Evolutionary conservation across 2,888 invertebrate species (phyloP), one percentile per base, ranked within the genome.

Genomic region (Cotesia congregata): DNA sequence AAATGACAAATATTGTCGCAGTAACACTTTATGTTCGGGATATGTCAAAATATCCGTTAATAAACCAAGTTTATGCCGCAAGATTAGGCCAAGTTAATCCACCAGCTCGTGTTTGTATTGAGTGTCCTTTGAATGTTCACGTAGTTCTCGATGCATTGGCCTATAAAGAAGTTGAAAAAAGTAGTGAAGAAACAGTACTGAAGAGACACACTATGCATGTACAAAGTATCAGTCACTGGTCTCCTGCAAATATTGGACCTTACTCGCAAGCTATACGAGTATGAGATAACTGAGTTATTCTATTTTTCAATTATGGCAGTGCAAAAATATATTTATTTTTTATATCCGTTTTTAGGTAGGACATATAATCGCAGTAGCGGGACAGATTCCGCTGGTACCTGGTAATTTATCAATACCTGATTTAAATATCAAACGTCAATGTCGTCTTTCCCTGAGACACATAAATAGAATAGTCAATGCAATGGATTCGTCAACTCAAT

Each of bases 191-290:
- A 74, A 84, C 86, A 82, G 80, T 85, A 77, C 84, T 86, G 67
- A 86, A 87, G 83, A 92, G 95, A 78, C 92, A 94, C 80, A 96
- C 95, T 6, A 95, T 98, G 95, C 98, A 98, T 88, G 97, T 98
- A 62, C 98, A 98, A 90, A 95, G 97, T 79, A 94, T 98, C 84
- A 98, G 97, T 40, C 97, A 98, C 89, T 98, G 98, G 98, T 97
- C 98, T n/a, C 98, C 98, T 0, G 97, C 98, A 78, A 98, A 97
- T 88, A 98, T 98, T 84, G 98, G 98, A 67, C 98, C 98, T 5
- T 98, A 98, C 88, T 98, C 98, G 88, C 98, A 98, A 91, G 95
- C 96, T 1, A 93, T 96, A 78, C 93, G 94, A 92, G 96, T 96
- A 90, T 65, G 72, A 70, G 69, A 72, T 64, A 20, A 60, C 90